phyloP scores from a whole-genome alignment of 2,797 vertebrate species.

The Gymnoscopelus microlampas region DNA sequence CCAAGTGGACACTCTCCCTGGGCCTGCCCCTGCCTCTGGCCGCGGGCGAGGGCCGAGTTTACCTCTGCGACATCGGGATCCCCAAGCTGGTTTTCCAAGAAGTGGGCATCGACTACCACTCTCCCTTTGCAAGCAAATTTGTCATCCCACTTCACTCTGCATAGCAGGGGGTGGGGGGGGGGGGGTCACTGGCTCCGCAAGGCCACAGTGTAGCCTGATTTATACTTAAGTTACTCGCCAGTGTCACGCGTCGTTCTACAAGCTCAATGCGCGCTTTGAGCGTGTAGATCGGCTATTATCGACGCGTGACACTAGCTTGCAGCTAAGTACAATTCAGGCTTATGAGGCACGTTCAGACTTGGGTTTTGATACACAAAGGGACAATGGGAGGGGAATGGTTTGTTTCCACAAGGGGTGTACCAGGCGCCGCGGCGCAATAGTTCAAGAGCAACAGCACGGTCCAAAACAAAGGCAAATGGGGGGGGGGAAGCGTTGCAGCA shows the following conservation, averaged over 20 bases:
- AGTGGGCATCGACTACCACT: constrained; percentile 90
- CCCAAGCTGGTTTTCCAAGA: constrained; percentile 90
- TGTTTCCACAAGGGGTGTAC: neutral
- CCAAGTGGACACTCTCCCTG: constrained; percentile 91
- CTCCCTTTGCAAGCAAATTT: constrained; percentile 92
- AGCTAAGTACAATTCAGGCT: no score
- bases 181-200: neutral
- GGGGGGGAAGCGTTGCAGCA: no score
- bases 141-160: constrained; percentile 90
- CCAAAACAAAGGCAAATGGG: neutral
- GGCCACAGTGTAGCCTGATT: neutral
- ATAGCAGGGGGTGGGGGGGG: constrained; percentile 57
- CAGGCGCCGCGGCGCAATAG: neutral
- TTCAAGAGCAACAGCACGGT: constrained; percentile 6
- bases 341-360: neutral
- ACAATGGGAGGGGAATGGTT: constrained; percentile 1
- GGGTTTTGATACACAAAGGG: neutral
- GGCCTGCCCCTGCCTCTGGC: constrained; percentile 87
- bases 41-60: constrained; percentile 86
- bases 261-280: no score
- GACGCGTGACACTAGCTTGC: no score
- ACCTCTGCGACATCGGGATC: constrained; percentile 92
- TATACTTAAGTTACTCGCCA: neutral
- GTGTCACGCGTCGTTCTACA: neutral
- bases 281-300: no score